A percentile compares a stretch with the other conserved stretches of the same genome.
Evolutionary conservation across 2,888 invertebrate species (phyloP).

Genomic region (Phytoseiulus persimilis): DNA sequence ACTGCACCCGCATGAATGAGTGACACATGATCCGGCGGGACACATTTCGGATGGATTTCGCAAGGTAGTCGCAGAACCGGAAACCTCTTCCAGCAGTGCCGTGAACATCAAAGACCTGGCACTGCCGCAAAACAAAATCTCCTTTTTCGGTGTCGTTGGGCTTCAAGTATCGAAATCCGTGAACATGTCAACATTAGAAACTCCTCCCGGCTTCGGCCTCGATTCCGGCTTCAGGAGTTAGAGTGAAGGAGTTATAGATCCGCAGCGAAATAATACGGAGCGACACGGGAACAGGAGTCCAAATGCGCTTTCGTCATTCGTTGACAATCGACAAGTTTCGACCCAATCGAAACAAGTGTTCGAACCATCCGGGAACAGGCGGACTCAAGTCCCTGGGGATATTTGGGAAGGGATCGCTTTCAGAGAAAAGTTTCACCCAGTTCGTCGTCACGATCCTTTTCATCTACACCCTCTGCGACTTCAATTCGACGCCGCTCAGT

Average conservation of each 20-base stretch:
- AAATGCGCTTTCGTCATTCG: not conserved
- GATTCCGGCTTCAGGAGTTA: not conserved
- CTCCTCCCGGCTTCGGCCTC: too few relatives aligned
- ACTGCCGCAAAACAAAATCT: too few relatives aligned
- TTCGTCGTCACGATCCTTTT: not conserved
- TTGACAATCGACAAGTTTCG: not conserved
- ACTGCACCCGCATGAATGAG: not conserved
- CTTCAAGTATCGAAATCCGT: too few relatives aligned
- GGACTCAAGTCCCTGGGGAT: not conserved
- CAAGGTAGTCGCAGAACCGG: not conserved
- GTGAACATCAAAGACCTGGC: too few relatives aligned
- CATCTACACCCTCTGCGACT: not conserved
- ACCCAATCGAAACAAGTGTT: not conserved
- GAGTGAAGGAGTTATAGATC: not conserved
- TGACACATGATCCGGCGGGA: not conserved
- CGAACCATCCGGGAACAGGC: not conserved
- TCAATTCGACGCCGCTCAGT: not conserved
- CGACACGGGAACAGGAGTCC: not conserved
- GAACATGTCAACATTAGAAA: too few relatives aligned
- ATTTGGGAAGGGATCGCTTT: not conserved
- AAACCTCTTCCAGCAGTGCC: not conserved
- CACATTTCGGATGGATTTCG: too few relatives aligned
- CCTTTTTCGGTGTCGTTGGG: too few relatives aligned
- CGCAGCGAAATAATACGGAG: not conserved
- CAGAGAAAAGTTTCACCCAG: not conserved